These are phyloP conservation scores for Acanthopagrus latus DNA, from an alignment of 2,797 vertebrate species.

Conservation along the genomic window DNA sequence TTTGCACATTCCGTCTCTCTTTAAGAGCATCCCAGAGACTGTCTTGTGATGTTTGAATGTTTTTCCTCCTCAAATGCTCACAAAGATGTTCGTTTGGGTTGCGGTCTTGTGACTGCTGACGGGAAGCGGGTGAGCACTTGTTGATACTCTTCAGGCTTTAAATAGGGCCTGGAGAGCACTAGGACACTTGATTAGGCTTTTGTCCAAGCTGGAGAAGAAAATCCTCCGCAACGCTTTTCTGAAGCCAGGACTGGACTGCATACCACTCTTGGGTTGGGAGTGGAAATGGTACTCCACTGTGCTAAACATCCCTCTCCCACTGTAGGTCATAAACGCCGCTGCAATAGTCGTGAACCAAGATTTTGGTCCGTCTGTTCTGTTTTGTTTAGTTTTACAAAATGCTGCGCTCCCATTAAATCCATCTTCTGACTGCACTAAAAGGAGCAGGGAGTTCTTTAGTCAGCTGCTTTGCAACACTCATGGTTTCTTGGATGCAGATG, in stretches of 20 bases:
- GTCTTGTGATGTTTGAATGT: constrained; percentile 68
- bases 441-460: neutral
- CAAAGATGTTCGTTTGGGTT: constrained; percentile 47
- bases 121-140: constrained; percentile 46
- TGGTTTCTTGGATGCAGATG: neutral
- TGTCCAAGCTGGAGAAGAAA: constrained; percentile 28
- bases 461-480: constrained; percentile 3
- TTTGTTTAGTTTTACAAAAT: constrained; percentile 1
- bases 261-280: neutral
- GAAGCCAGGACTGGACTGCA: neutral
- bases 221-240: neutral
- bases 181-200: constrained; percentile 21
- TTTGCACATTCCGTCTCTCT: constrained; percentile 50
- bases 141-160: constrained; percentile 34
- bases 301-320: neutral
- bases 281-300: neutral
- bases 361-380: neutral
- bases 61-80: constrained; percentile 43
- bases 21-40: constrained; percentile 27
- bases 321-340: neutral
- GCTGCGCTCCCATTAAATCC: constrained; percentile 10
- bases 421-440: neutral
- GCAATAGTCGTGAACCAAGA: neutral
- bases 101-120: constrained; percentile 71
- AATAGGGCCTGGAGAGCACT: constrained; percentile 17